Evolutionary conservation across 92 coral and sea anemone genomes (phyloP).

Genomic region (Phenganax marumi): DNA sequence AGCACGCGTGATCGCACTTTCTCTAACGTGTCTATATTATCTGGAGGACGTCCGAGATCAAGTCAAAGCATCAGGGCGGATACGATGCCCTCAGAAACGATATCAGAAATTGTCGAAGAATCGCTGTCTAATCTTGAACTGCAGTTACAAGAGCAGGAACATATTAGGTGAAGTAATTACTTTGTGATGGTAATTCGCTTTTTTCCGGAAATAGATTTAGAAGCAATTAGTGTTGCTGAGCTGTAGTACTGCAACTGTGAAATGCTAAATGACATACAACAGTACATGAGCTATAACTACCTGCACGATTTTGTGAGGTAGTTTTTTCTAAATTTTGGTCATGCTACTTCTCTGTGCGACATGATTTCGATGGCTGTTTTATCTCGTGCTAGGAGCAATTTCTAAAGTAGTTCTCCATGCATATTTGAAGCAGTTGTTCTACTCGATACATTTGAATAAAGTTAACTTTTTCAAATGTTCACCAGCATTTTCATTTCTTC

Average conservation of each 20-base stretch:
- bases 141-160: constrained; percentile 73
- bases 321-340: too few relatives aligned
- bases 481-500: not conserved
- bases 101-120: constrained; percentile 72
- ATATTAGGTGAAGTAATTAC: constrained; percentile 63
- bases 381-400: too few relatives aligned
- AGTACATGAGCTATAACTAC: too few relatives aligned
- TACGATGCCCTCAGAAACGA: constrained; percentile 80
- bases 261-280: too few relatives aligned
- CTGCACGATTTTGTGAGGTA: too few relatives aligned
- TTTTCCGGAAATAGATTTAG: too few relatives aligned
- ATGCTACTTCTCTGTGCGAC: too few relatives aligned
- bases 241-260: not conserved
- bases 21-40: constrained; percentile 89
- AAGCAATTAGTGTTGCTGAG: too few relatives aligned
- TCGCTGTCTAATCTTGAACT: constrained; percentile 71
- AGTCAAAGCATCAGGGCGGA: constrained; percentile 71
- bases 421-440: not conserved
- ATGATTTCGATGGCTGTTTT: too few relatives aligned
- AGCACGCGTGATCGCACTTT: constrained; percentile 71
- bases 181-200: too few relatives aligned
- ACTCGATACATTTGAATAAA: not conserved
- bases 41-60: constrained; percentile 89
- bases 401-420: too few relatives aligned
- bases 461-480: not conserved